Evolutionary conservation across 1,140 invertebrate species (phyloP).

Genomic region (Lineus longissimus): DNA sequence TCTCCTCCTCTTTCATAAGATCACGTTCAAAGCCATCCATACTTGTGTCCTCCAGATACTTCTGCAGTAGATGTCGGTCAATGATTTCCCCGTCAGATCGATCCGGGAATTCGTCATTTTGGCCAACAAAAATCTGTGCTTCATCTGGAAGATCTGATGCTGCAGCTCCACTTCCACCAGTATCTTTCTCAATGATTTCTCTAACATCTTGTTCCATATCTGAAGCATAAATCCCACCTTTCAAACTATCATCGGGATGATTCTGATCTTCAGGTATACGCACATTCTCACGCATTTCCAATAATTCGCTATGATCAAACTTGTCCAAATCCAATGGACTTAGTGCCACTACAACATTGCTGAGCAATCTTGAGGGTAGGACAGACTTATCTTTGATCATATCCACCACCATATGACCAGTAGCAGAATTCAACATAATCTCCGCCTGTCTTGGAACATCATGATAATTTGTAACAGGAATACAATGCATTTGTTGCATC

Average conservation of each 20-base stretch:
- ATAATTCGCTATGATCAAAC: background rate
- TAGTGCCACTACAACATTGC: background rate
- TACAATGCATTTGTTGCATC: too few relatives aligned
- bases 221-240: background rate
- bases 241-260: background rate
- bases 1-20: background rate
- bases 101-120: background rate
- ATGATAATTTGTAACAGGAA: too few relatives aligned
- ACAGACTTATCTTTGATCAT: background rate
- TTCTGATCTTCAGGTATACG: background rate
- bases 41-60: background rate
- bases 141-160: too few relatives aligned
- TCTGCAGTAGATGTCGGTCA: slow-evolving; percentile 2
- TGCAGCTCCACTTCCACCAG: background rate
- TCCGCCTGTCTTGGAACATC: too few relatives aligned
- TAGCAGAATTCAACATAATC: too few relatives aligned
- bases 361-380: background rate
- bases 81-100: background rate
- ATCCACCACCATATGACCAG: background rate
- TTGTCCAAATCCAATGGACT: slow-evolving; percentile 2
- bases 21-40: slow-evolving; percentile 1
- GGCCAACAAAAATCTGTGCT: too few relatives aligned
- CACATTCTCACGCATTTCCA: background rate
- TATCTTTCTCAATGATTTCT: background rate
- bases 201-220: background rate